phyloP scores from a whole-genome alignment of 2,888 invertebrate species.

The Elmis aenea region DNA sequence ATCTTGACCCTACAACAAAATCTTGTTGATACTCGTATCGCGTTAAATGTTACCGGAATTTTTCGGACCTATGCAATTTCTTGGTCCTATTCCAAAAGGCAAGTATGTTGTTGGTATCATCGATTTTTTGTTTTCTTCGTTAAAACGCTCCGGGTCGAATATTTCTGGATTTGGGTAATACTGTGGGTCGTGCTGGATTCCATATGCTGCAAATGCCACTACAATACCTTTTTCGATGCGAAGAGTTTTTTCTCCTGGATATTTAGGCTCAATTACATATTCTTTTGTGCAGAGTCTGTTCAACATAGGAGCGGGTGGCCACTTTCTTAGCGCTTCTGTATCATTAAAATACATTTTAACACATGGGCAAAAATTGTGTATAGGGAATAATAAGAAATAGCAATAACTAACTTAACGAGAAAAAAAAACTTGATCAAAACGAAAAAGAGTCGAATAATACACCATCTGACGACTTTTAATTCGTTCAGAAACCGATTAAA shows the following conservation, averaged over 20 bases:
- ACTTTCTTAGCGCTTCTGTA: constrained; percentile 57
- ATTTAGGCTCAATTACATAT: constrained; percentile 50
- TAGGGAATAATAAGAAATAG: too few species aligned
- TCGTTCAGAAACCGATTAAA: too few species aligned
- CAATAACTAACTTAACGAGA: too few species aligned
- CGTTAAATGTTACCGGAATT: background rate
- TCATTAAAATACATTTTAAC: too few species aligned
- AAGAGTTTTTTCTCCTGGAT: constrained; percentile 35
- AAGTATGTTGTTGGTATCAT: constrained; percentile 50
- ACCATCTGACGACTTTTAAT: too few species aligned
- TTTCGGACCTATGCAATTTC: constrained; percentile 41
- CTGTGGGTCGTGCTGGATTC: constrained; percentile 53
- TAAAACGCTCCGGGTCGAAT: constrained; percentile 54
- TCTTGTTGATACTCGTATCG: background rate
- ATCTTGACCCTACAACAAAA: constrained; percentile 32
- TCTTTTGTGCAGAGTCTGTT: constrained; percentile 53
- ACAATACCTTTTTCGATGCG: constrained; percentile 47
- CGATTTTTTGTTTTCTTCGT: constrained; percentile 50
- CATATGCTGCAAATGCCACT: constrained; percentile 48
- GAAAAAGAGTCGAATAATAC: too few species aligned
- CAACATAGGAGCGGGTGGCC: constrained; percentile 53
- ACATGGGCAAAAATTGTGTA: too few species aligned
- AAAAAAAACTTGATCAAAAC: too few species aligned
- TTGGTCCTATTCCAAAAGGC: constrained; percentile 51
- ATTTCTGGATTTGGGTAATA: constrained; percentile 53